Base-by-base conservation (phyloP, 2,797 vertebrate species). In the Accipiter fasciatus region DNA sequence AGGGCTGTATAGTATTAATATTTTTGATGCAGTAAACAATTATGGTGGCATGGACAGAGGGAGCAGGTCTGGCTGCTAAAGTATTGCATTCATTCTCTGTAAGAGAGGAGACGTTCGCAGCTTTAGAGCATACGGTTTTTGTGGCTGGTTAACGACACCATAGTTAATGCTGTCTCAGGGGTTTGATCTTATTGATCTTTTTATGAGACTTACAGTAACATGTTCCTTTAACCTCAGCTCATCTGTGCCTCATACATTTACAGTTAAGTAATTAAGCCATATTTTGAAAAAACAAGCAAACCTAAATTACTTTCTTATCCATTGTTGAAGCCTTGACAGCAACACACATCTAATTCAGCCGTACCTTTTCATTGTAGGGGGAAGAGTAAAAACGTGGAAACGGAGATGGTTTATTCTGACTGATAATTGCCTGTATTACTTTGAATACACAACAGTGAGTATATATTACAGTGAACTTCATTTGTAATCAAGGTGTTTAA, bases 361-460 rank as follows among this genome's bases (percentile, higher is more conserved):
- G 13, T 79, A 24, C 84, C 40, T 94, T 97, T 89, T 96, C 75
- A 58, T 97, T 96, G 39, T 96, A 99, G 99, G 99, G 8, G 99
- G 99, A 92, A 98, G 99, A 78, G 99, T 99, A 88, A 99, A 99
- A 98, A 99, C 99, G 4, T 99, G 99, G 99, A 99, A 99, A 97
- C 99, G 99, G 81, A 98, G 99, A 52, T 99, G 99, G 99, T 99
- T 99, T 97, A 99, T 99, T 95, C 98, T 99, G 94, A 99, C 99
- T 0, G 99, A 99, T 98, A 99, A 99, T 97, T 99, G 99, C 98
- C 98, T 99, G 77, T 99, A 99, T 97, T 99, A 99, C 98, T 99
- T 99, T 94, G 99, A 99, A 88, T 99, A 99, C 97, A 99, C 99
- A 76, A 99, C 99, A n/a, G 99, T 99, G 94, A 98, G 99, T 98